These are phyloP conservation scores for Melinopterus prodromus DNA, from an alignment of 2,888 invertebrate species.

Conservation along the genomic window DNA sequence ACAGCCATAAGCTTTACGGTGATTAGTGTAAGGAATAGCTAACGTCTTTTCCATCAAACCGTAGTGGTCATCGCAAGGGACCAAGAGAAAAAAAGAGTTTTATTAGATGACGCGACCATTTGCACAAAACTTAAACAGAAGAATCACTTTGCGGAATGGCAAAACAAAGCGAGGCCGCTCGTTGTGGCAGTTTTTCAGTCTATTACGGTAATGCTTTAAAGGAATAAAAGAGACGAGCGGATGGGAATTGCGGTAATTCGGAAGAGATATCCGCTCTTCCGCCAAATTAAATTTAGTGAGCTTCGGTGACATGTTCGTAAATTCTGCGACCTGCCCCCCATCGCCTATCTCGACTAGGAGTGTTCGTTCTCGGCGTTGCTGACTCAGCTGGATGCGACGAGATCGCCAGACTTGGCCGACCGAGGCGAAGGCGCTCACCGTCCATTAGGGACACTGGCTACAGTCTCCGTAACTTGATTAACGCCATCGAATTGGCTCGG, in stretches of 20 bases:
- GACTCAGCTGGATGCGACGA: not conserved
- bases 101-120: not conserved
- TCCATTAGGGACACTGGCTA: not conserved
- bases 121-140: not conserved
- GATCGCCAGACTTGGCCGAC: not conserved
- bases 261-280: slow-evolving; percentile 4
- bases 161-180: not conserved
- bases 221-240: not conserved
- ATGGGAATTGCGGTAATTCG: not conserved
- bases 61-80: too few relatives aligned
- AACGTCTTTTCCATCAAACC: too few relatives aligned
- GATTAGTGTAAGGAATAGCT: too few relatives aligned
- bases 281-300: not conserved
- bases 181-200: not conserved
- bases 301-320: not conserved
- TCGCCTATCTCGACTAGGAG: not conserved
- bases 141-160: slow-evolving; percentile 4
- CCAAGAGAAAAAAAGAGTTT: not conserved
- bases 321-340: not conserved
- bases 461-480: not conserved
- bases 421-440: not conserved
- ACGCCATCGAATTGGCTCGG: not conserved
- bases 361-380: not conserved
- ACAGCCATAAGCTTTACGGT: too few relatives aligned
- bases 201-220: slow-evolving; percentile 4